Evolutionary conservation across 2,113 vertebrate species (phyloP).

Genomic region (Brachyistius frenatus): DNA sequence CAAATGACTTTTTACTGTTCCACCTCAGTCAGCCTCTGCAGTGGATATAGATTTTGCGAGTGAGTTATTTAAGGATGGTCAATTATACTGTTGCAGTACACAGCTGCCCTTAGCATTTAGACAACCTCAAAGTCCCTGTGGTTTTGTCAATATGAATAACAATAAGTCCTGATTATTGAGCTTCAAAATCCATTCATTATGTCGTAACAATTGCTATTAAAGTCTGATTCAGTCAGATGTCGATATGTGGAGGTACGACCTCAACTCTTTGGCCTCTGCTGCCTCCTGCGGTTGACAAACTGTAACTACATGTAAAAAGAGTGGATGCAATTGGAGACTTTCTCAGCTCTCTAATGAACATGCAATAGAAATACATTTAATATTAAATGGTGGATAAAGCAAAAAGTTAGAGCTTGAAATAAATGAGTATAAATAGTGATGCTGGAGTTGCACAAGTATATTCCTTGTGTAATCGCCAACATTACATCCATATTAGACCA

Average conservation of each 20-base stretch:
- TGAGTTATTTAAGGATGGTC: constrained; percentile 12
- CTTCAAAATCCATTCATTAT: not conserved
- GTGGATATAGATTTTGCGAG: constrained; percentile 5
- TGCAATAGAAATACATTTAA: too few species aligned
- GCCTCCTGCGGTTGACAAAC: constrained; percentile 61
- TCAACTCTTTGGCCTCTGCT: constrained; percentile 56
- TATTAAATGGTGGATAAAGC: not conserved
- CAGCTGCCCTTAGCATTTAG: not conserved
- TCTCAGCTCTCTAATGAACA: not conserved
- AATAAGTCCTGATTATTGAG: not conserved
- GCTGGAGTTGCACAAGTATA: too few species aligned
- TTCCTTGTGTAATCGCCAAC: not conserved
- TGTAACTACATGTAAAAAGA: constrained; percentile 44
- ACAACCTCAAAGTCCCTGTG: not conserved
- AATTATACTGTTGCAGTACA: not conserved
- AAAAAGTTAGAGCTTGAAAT: not conserved
- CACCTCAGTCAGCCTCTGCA: constrained; percentile 6
- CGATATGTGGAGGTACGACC: constrained; percentile 5
- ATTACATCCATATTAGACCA: not conserved
- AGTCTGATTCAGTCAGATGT: constrained; percentile 7
- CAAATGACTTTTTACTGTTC: constrained; percentile 21
- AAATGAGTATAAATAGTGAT: too few species aligned
- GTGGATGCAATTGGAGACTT: not conserved
- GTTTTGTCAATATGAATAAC: not conserved
- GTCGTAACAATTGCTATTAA: not conserved